These are phyloP conservation scores for Perizoma flavofasciatum DNA, from an alignment of 2,888 invertebrate genomes.

Conservation along the genomic window DNA sequence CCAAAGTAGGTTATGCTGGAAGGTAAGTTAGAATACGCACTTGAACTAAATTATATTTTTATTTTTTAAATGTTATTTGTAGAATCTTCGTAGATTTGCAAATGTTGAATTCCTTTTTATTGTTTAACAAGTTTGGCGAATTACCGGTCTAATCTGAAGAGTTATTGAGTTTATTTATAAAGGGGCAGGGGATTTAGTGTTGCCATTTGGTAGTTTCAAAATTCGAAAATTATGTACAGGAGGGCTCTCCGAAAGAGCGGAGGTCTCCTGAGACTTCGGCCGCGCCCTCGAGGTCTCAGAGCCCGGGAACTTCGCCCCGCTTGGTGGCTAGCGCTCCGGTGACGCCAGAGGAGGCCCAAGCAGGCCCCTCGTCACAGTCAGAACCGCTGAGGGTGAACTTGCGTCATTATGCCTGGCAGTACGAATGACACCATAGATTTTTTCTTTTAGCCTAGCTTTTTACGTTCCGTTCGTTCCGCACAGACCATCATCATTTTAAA, in stretches of 20 bases:
- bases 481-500: constrained; percentile 58
- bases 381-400: constrained; percentile 79
- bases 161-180: constrained; percentile 26
- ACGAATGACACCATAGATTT: constrained; percentile 80
- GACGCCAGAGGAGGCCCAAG: constrained; percentile 61
- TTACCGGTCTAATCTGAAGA: no score
- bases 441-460: constrained; percentile 74
- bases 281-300: constrained; percentile 53
- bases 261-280: constrained; percentile 62
- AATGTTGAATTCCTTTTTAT: constrained; percentile 79
- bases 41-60: constrained; percentile 8
- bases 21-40: constrained; percentile 29
- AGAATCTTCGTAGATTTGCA: constrained; percentile 43
- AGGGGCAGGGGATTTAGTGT: constrained; percentile 50
- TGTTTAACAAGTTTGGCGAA: constrained; percentile 18
- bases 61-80: constrained; percentile 40
- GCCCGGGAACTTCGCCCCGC: constrained; percentile 52
- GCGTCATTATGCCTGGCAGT: constrained; percentile 82
- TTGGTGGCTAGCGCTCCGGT: constrained; percentile 46
- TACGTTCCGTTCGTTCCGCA: constrained; percentile 69
- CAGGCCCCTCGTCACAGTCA: constrained; percentile 64
- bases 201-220: constrained; percentile 36
- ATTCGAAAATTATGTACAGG: constrained; percentile 57
- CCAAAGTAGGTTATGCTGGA: constrained; percentile 10
- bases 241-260: constrained; percentile 54